Conservation (phyloP, 1,140 invertebrate species). For the Orussus abietinus region DNA sequence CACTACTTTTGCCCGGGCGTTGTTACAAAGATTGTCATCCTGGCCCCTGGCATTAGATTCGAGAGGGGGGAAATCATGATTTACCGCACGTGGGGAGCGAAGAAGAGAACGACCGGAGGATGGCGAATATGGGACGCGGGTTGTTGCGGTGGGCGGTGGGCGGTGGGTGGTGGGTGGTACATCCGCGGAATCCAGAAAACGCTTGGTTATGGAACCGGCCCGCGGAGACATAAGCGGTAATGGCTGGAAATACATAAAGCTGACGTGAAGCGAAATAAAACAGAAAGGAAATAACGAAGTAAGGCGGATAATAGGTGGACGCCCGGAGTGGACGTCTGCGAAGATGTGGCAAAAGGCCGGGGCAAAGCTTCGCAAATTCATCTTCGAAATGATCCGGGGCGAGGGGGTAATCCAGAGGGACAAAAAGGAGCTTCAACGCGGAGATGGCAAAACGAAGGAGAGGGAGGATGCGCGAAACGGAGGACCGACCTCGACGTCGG, state of each 20-base stretch:
- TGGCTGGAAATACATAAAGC: background rate
- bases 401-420: no score
- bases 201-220: background rate
- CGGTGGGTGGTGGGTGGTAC: no score
- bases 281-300: conserved; percentile 1
- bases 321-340: background rate
- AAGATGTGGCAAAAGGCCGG: background rate
- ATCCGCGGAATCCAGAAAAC: no score
- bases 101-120: no score
- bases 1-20: no score
- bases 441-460: conserved; percentile 12
- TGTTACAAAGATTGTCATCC: no score
- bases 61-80: no score
- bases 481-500: conserved; percentile 5
- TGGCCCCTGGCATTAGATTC: no score
- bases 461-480: conserved; percentile 13
- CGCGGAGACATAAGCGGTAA: background rate
- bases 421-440: no score
- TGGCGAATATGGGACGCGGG: no score
- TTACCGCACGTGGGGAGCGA: no score
- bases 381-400: conserved; percentile 26
- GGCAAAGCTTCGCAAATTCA: conserved; percentile 17
- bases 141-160: no score
- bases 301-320: background rate
- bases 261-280: conserved; percentile 1